A percentile compares a stretch with the other conserved stretches of the same genome.
These are phyloP conservation scores for Epizoanthus rinbou DNA, from an alignment of 92 coral and sea anemone genomes.

Conservation along the genomic window DNA sequence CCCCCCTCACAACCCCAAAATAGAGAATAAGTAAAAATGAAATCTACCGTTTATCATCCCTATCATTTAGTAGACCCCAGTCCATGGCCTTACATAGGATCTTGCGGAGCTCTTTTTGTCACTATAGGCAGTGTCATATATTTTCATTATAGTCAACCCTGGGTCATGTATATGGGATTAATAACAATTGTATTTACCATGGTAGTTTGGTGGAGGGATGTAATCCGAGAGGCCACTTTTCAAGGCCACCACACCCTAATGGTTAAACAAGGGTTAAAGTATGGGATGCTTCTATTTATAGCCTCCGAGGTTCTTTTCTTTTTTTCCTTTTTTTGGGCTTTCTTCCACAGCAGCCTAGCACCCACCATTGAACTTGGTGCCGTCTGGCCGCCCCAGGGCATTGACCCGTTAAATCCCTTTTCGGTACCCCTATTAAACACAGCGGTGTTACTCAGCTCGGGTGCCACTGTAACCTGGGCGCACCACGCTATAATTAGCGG, in stretches of 20 bases:
- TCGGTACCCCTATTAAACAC: conserved; percentile 89
- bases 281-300: conserved; percentile 87
- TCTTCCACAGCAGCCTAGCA: conserved; percentile 84
- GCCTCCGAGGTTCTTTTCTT: conserved; percentile 85
- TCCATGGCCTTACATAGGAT: conserved; percentile 89
- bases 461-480: conserved; percentile 89
- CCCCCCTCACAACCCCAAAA: conserved; percentile 33
- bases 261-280: conserved; percentile 83
- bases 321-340: conserved; percentile 91
- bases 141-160: conserved; percentile 85
- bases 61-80: conserved; percentile 94
- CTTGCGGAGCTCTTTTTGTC: conserved; percentile 82
- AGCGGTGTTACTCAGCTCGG: conserved; percentile 82
- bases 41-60: conserved; percentile 73
- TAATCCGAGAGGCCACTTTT: conserved; percentile 84
- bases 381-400: conserved; percentile 89
- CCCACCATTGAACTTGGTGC: conserved; percentile 84
- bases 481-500: conserved; percentile 86
- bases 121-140: conserved; percentile 86
- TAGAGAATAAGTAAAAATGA: conserved; percentile 54
- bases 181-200: conserved; percentile 72
- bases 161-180: conserved; percentile 76
- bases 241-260: conserved; percentile 81
- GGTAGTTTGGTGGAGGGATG: conserved; percentile 93
- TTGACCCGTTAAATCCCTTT: conserved; percentile 77